These are phyloP conservation scores for Heliconius himera DNA, from an alignment of 1,140 invertebrate species.

Conservation along the genomic window DNA sequence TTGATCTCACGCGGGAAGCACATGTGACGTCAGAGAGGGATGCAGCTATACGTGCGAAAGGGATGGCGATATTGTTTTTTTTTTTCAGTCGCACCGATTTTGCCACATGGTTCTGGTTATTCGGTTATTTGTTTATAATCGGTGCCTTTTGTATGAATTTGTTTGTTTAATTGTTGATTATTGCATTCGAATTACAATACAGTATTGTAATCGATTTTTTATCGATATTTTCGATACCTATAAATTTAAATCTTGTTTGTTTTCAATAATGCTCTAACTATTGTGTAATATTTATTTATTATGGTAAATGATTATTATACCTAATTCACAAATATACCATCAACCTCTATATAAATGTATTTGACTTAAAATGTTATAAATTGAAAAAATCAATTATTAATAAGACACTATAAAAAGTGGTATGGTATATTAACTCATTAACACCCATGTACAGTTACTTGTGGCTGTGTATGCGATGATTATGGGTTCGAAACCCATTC, in stretches of 20 bases:
- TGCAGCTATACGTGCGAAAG: conserved; percentile 44
- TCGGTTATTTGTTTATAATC: conserved; percentile 41
- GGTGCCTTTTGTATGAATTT: conserved; percentile 34
- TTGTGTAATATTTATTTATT: not conserved
- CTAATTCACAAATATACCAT: too few relatives aligned
- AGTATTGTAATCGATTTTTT: not conserved
- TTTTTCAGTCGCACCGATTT: conserved; percentile 60
- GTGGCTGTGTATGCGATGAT: too few relatives aligned
- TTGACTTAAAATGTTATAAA: too few relatives aligned
- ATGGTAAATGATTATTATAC: not conserved
- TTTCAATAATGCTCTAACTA: not conserved
- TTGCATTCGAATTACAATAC: not conserved
- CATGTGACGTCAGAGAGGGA: conserved; percentile 54
- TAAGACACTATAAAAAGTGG: too few relatives aligned
- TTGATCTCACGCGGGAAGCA: conserved; percentile 65
- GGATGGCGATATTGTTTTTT: conserved; percentile 46
- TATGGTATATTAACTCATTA: too few relatives aligned
- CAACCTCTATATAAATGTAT: too few relatives aligned
- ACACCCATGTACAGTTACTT: too few relatives aligned
- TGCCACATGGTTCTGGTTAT: conserved; percentile 49
- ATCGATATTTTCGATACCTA: not conserved
- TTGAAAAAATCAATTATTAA: too few relatives aligned
- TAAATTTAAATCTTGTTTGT: not conserved
- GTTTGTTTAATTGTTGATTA: conserved; percentile 27
- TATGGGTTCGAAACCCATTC: too few relatives aligned